Evolutionary conservation across 2,113 vertebrate species (phyloP), one percentile per base, ranked within the genome.

Genomic region (Anoplopoma fimbria): DNA sequence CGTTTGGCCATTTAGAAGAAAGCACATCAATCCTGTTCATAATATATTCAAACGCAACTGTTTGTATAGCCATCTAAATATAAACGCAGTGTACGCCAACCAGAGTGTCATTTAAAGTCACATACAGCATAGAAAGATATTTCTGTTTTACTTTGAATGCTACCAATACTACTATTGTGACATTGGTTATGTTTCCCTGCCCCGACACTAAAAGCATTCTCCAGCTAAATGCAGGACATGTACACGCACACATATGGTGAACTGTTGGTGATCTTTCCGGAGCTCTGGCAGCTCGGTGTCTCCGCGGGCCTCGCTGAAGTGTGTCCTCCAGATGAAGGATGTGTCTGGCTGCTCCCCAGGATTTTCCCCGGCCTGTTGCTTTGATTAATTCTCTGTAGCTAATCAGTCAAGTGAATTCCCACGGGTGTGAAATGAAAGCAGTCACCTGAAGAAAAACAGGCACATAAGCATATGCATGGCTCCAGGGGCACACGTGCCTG

Each of bases 301-400:
- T 79, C 75, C 4, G 0, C 4, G 62, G 78, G 45, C 68, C 49
- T 61, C 15, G 25, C 7, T 49, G 58, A 67, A 74, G 71, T 67
- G 47, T 53, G 85, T 85, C 64, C 64, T 77, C 73, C 53, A 85
- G 73, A 81, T 87, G 82, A 83, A 81, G 53, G 75, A 79, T 61
- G 77, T 49, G 76, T 81, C 65, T 74, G 85, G 31, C 75, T 77
- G 64, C 82, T 27, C 74, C 34, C 2, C 53, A 34, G 45, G 72
- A 81, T 34, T 78, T n/a, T 69, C 75, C 62, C 29, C 3, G 13
- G 36, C 75, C 77, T 80, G 79, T 81, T 83, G 10, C 74, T 76
- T 68, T 82, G 65, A 86, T 86, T 91, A 64, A 89, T 86, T 82
- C 81, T 77, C 69, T 82, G 51, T 9, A 63, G 73, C 79, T 88